phyloP scores from a whole-genome alignment of 2,888 invertebrate genomes.

The Drosophila testacea region DNA sequence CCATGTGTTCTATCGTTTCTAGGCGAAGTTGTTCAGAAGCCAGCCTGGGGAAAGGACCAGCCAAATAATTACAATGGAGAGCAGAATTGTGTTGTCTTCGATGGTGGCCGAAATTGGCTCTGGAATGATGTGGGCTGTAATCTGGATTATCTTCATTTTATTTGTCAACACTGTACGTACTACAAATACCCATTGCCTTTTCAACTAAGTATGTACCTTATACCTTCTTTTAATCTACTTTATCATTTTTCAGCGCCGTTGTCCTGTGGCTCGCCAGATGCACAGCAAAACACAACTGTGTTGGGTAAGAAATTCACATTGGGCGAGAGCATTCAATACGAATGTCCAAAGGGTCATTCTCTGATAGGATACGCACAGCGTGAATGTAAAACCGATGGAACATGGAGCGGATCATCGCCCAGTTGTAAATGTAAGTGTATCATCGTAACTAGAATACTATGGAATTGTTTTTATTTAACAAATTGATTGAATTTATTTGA shows the following conservation, averaged over 20 bases:
- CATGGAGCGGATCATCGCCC: slow-evolving; percentile 93
- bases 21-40: slow-evolving; percentile 92
- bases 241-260: slow-evolving; percentile 88
- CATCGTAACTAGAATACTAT: too few relatives aligned
- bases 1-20: background rate
- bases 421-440: slow-evolving; percentile 92
- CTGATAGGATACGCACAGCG: slow-evolving; percentile 90
- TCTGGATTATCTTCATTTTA: slow-evolving; percentile 96
- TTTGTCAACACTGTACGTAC: slow-evolving; percentile 95
- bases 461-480: too few relatives aligned
- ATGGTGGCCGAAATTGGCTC: slow-evolving; percentile 95
- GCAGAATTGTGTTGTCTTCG: slow-evolving; percentile 97
- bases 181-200: background rate
- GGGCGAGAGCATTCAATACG: slow-evolving; percentile 90
- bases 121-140: slow-evolving; percentile 98
- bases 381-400: slow-evolving; percentile 90
- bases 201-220: too few relatives aligned
- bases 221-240: background rate
- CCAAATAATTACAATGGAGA: slow-evolving; percentile 98
- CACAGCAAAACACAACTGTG: slow-evolving; percentile 92
- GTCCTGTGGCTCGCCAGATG: slow-evolving; percentile 95
- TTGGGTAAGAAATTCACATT: slow-evolving; percentile 89
- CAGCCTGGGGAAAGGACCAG: slow-evolving; percentile 96
- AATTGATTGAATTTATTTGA: background rate
- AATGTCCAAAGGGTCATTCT: slow-evolving; percentile 93